Evolutionary conservation across 2,797 vertebrate genomes (phyloP), one percentile per base, ranked within the genome.

Genomic region (Naso thynnoides): DNA sequence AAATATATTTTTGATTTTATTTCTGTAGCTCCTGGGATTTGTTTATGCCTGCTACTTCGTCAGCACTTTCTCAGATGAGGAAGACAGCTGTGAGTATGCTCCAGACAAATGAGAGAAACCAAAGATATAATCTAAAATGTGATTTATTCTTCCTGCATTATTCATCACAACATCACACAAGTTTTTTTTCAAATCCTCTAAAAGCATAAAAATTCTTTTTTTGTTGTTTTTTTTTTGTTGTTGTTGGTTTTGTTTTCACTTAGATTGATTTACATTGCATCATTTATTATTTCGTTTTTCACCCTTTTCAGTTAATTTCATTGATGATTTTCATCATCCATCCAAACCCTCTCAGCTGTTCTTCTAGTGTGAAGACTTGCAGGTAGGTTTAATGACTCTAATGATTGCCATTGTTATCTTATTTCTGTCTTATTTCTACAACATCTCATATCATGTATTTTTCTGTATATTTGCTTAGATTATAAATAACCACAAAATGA

Each of bases 81-180:
- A 97, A 54, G 96, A 97, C 91, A 95, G 94, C 90, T 97, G 95
- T 97, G 89, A 97, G 96, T 96, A 92, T 76, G 21, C 10, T 52
- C 29, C 56, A 47, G 38, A 76, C 72, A 26, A 67, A 6, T 33
- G 3, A 69, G 0, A 10, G 2, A 45, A 31, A 29, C 5, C 19
- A 50, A 3, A 31, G 0, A 27, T 26, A 21, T 62, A 2, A 31
- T 38, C 38, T 2, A 47, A 45, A 18, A 58, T 44, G 31, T 13
- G 14, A 41, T 58, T 50, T 13, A 5, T 64, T 50, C 47, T 24
- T 19, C 23, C 36, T 19, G 14, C 2, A 29, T 44, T 29, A 19
- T 70, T 4, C 6, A 47, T 50, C 38, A 36, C 2, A 2, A 23
- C n/a, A 49, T 65, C 39, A 38, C 15, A 5, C n/a, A 29, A 36